Conservation (phyloP, 2,888 invertebrate genomes). For the Drosophila quasianomalipes region DNA sequence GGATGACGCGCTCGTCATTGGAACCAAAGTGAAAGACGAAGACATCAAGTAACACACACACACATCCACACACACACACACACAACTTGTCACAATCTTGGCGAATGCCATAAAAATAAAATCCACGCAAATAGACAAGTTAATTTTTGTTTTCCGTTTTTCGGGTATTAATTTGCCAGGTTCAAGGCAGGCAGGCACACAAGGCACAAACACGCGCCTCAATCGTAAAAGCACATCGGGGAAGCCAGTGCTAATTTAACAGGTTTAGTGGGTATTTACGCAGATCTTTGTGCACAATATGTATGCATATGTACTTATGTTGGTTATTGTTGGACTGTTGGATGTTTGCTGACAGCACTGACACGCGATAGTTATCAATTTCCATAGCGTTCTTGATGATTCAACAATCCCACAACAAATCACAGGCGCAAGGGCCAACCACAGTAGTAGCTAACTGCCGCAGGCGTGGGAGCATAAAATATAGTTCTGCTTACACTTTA, state of each 20-base stretch:
- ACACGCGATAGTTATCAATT: slow-evolving; percentile 69
- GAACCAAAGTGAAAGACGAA: slow-evolving; percentile 13
- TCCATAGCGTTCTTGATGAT: slow-evolving; percentile 50
- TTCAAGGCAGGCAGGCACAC: background rate
- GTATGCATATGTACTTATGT: background rate
- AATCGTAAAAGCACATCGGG: slow-evolving; percentile 41
- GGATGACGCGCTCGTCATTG: slow-evolving; percentile 46
- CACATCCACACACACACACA: background rate
- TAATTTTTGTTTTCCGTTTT: slow-evolving; percentile 47
- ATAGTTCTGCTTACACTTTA: slow-evolving; percentile 17
- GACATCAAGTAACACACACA: slow-evolving; percentile 10
- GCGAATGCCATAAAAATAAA: slow-evolving; percentile 57
- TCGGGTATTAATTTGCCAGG: slow-evolving; percentile 35
- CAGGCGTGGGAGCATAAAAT: slow-evolving; percentile 23
- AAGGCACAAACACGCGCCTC: slow-evolving; percentile 32
- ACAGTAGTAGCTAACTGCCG: slow-evolving; percentile 18
- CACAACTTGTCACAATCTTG: slow-evolving; percentile 42
- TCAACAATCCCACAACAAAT: slow-evolving; percentile 36
- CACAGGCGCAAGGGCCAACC: slow-evolving; percentile 20
- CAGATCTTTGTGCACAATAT: slow-evolving; percentile 5
- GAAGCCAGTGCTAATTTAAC: slow-evolving; percentile 49
- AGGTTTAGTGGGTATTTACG: slow-evolving; percentile 25
- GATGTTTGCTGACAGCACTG: slow-evolving; percentile 42
- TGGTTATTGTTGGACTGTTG: background rate
- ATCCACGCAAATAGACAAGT: slow-evolving; percentile 68